Percentiles rank a stretch among this genome's conserved stretches.
Conservation (phyloP, 2,113 vertebrate species). For the Tor tambroides region DNA sequence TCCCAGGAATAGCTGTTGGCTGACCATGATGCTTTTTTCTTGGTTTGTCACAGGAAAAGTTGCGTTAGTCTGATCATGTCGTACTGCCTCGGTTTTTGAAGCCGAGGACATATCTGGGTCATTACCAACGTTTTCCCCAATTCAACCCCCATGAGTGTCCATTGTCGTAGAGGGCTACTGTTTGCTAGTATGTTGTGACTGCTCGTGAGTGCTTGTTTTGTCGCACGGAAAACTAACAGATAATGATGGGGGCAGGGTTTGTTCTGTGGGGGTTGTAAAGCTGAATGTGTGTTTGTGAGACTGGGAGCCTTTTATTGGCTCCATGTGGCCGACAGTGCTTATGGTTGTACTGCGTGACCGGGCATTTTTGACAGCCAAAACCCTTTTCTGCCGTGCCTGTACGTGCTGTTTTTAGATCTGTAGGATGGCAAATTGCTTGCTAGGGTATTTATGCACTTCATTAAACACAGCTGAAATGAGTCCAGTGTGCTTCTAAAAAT, state of each 20-base stretch:
- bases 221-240: conserved; percentile 16
- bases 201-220: conserved; percentile 59
- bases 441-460: conserved; percentile 34
- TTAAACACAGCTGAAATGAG: conserved; percentile 18
- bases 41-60: conserved; percentile 54
- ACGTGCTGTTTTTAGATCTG: conserved; percentile 64
- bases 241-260: conserved; percentile 71
- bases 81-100: conserved; percentile 55
- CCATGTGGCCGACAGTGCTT: conserved; percentile 61
- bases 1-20: conserved; percentile 40
- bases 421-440: conserved; percentile 26
- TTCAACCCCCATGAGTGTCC: conserved; percentile 66
- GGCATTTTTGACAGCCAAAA: conserved; percentile 78
- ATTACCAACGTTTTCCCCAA: conserved; percentile 68
- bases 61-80: conserved; percentile 52
- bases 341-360: conserved; percentile 79
- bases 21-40: conserved; percentile 59
- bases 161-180: conserved; percentile 57
- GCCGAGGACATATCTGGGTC: conserved; percentile 71
- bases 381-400: conserved; percentile 64
- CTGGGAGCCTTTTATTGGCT: conserved; percentile 70
- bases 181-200: conserved; percentile 69
- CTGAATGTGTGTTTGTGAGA: conserved; percentile 28
- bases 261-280: conserved; percentile 66
- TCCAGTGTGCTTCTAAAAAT: background rate